Percentiles rank a stretch among this genome's conserved stretches.
Evolutionary conservation across 1,140 invertebrate species (phyloP).

Genomic region (Philotrypesis tridentata): DNA sequence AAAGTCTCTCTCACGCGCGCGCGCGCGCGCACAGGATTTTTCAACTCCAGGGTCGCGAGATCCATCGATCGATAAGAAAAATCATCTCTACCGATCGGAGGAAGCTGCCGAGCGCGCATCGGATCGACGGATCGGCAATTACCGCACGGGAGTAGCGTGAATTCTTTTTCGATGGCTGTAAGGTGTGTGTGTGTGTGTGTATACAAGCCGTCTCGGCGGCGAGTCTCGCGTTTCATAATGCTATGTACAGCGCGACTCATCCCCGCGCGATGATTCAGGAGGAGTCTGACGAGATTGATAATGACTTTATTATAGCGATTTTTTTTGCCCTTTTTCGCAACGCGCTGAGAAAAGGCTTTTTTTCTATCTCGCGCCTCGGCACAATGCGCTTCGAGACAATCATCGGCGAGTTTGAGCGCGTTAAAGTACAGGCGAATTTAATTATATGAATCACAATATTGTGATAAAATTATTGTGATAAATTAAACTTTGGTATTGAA

Average conservation of each 20-base stretch:
- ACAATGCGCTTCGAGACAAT: no score
- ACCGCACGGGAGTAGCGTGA: background rate
- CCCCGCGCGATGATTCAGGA: constrained; percentile 47
- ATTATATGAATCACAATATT: no score
- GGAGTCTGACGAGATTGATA: constrained; percentile 37
- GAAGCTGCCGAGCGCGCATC: background rate
- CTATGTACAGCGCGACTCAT: constrained; percentile 6
- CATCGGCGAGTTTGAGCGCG: no score
- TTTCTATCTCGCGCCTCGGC: no score
- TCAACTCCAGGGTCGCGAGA: constrained; percentile 3
- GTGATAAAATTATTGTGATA: no score
- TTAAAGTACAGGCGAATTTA: no score
- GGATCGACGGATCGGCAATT: background rate
- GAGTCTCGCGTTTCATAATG: background rate
- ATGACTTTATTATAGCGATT: constrained; percentile 51
- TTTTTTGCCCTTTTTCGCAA: no score
- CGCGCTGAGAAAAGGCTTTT: no score
- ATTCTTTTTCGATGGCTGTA: background rate
- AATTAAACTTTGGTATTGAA: no score
- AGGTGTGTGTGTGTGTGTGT: no score
- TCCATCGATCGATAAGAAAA: background rate
- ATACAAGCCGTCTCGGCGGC: no score
- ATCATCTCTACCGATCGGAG: background rate
- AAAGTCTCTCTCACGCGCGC: background rate
- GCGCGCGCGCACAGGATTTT: background rate